A percentile compares a stretch with the other conserved stretches of the same genome.
Conservation (phyloP, 2,888 invertebrate genomes). For the Stenolophus ochropezus region DNA sequence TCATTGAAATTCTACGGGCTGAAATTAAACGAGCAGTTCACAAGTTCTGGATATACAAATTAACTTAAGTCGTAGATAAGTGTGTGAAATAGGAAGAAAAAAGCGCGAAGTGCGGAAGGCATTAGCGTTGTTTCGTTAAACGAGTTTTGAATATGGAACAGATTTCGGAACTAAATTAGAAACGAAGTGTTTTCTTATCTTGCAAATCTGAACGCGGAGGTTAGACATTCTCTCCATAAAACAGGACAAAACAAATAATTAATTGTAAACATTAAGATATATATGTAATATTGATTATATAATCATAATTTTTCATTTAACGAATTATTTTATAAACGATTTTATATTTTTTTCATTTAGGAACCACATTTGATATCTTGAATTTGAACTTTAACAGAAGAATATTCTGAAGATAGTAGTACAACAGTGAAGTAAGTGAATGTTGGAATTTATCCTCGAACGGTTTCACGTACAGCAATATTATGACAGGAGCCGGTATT, state of each 20-base stretch:
- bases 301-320: too few species aligned
- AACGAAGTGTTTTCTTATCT: not conserved
- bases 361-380: too few species aligned
- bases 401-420: too few species aligned
- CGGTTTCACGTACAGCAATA: slow-evolving; percentile 13
- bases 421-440: too few species aligned
- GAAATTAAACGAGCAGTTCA: slow-evolving; percentile 35
- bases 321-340: too few species aligned
- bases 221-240: too few species aligned
- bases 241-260: too few species aligned
- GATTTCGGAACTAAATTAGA: not conserved
- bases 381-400: too few species aligned
- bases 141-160: slow-evolving; percentile 16
- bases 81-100: slow-evolving; percentile 40
- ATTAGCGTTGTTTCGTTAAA: slow-evolving; percentile 6
- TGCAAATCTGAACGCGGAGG: not conserved
- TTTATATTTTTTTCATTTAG: too few species aligned
- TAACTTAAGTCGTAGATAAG: slow-evolving; percentile 32
- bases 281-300: too few species aligned
- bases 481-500: slow-evolving; percentile 9
- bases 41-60: slow-evolving; percentile 43
- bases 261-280: too few species aligned
- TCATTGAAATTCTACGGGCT: slow-evolving; percentile 30
- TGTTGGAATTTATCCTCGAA: slow-evolving; percentile 16
- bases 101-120: not conserved